Conservation (phyloP, 35 echinoderm and acorn worm species). For the Stichopus chloronotus region DNA sequence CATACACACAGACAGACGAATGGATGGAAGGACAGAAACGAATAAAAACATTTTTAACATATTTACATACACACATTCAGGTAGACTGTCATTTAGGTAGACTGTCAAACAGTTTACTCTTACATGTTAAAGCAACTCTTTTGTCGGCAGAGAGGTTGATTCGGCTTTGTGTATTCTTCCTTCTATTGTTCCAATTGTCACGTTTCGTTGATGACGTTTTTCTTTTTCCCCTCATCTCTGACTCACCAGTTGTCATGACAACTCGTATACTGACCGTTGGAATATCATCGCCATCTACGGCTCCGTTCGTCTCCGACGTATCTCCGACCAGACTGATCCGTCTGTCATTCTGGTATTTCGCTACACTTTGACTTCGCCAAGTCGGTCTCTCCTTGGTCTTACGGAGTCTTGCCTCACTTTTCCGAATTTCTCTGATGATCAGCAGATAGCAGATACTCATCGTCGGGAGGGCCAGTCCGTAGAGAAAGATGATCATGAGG, state of each 20-base stretch:
- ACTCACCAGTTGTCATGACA: background rate
- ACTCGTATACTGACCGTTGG: background rate
- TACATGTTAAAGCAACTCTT: conserved; percentile 25
- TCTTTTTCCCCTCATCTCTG: background rate
- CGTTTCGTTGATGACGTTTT: background rate
- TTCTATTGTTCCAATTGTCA: background rate
- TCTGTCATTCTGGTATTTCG: background rate
- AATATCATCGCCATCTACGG: background rate
- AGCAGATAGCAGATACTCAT: conserved; percentile 19
- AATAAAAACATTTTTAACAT: too few species aligned
- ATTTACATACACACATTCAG: too few species aligned
- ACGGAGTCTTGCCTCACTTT: conserved; percentile 14
- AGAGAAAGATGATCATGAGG: background rate
- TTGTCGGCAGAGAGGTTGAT: conserved; percentile 30
- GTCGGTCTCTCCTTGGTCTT: background rate
- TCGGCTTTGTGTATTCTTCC: background rate
- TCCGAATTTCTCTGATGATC: conserved; percentile 26
- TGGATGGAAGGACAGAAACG: too few species aligned
- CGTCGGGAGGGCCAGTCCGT: conserved; percentile 12
- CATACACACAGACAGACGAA: too few species aligned
- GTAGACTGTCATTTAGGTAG: too few species aligned
- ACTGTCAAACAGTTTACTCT: background rate
- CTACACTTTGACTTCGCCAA: background rate
- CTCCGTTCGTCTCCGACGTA: background rate
- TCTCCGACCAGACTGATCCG: background rate